Percentiles rank a stretch among this genome's conserved stretches.
Evolutionary conservation across 2,888 invertebrate species (phyloP).

Genomic region (Ypsolopha sequella): DNA sequence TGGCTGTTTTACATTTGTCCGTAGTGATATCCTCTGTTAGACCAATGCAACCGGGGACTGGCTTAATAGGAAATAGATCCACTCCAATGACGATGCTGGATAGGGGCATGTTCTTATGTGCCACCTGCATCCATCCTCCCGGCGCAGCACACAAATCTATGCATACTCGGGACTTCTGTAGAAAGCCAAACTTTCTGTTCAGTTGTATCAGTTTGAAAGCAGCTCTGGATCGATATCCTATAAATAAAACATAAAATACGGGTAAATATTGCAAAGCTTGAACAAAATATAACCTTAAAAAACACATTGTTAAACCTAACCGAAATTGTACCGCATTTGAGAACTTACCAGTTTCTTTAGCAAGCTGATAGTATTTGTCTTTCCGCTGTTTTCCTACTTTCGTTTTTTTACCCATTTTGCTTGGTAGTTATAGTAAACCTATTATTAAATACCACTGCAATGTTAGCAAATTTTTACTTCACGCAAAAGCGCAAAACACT

Average conservation of each 20-base stretch:
- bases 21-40: conserved; percentile 97
- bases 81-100: conserved; percentile 96
- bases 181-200: conserved; percentile 96
- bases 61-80: conserved; percentile 92
- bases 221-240: conserved; percentile 96
- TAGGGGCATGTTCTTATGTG: conserved; percentile 96
- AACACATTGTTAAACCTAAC: neutral
- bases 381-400: conserved; percentile 98
- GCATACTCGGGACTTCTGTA: conserved; percentile 95
- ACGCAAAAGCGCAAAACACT: too few relatives aligned
- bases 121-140: conserved; percentile 99
- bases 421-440: too few relatives aligned
- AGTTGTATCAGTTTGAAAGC: conserved; percentile 99
- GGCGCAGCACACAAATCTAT: conserved; percentile 99
- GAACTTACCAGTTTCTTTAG: conserved; percentile 94
- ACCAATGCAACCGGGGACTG: conserved; percentile 91
- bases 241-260: conserved; percentile 12
- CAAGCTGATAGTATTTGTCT: conserved; percentile 98
- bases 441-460: too few relatives aligned
- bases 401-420: conserved; percentile 91
- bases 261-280: neutral
- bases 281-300: neutral
- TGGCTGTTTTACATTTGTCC: conserved; percentile 86
- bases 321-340: neutral
- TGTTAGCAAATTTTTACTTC: too few relatives aligned